Evolutionary conservation across 2,113 vertebrate genomes (phyloP), one percentile per base, ranked within the genome.

Genomic region (Neogobius melanostomus): DNA sequence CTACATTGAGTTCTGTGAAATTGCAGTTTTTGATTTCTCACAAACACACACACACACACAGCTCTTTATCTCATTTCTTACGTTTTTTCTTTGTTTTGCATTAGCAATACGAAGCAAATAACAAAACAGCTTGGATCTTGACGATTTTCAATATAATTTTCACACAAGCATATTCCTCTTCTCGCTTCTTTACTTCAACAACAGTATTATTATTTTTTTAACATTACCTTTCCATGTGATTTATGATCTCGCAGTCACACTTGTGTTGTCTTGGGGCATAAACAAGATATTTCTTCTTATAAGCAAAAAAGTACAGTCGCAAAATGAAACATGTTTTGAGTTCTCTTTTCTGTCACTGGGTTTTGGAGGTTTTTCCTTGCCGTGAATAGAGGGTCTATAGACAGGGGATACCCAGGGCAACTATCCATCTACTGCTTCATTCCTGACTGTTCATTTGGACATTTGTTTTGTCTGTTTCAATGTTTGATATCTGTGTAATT

Each of bases 221-320:
- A 14, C 15, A 49, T 60, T 61, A 44, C 16, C 72, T 54, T 8
- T 0, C 8, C 63, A 50, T 36, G 54, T 83, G 75, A 77, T 87
- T 81, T 79, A 85, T 85, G 76, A 71, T 75, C 48, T 14, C 69
- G 36, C 57, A 14, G 66, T 83, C 66, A 48, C 57, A 49, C 72
- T 76, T 71, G 65, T 72, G 71, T 82, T 82, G 76, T 81, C 71
- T 76, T 64, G 67, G 72, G 68, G 76, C 76, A 1, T 42, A 72
- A 63, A 69, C 66, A 53, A 68, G 43, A 74, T 51, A 77, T 47
- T 47, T 47, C 10, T 47, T 47, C 10, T 47, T 5, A 47, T 8
- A 7, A 47, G 6, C 46, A 47, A 47, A 47, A 47, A 47, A 47
- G 46, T 7, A 47, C 4, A 8, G 46, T 8, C 46, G 10, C 28